Base-by-base conservation (phyloP, 2,797 vertebrate genomes). In the Notamacropus eugenii region DNA sequence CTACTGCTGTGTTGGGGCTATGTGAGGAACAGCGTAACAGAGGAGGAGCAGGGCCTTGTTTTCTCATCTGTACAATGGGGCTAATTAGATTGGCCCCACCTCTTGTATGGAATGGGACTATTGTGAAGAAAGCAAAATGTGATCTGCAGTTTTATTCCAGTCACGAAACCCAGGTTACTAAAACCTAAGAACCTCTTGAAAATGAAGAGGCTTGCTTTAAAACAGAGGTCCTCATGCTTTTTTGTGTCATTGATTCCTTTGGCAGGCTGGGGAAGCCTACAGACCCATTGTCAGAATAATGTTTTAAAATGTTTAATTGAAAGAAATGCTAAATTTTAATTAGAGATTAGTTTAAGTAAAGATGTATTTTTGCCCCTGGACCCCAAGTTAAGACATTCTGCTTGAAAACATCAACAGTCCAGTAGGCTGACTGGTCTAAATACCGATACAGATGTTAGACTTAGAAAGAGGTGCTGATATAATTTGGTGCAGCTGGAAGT, bases 401-500 rank as follows among this genome's bases (percentile, higher is more conserved):
- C 40, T 87, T 50, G 46, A 50, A 87, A 87, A 24, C n/a, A 40
- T 40, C 67, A 82, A 22, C 67, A 27, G 9, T 50, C 74, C 10
- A 87, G 74, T 50, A 87, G 40, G 24, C 27, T 87, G 40, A 14
- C 74, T 87, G 50, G 40, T 50, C 40, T 50, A 87, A 87, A 87
- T 46, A 27, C 2, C 9, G 9, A 46, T 82, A 24, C 3, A 24
- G 40, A 82, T 50, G 28, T 46, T 87, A 87, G 74, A 87, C 74
- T 46, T 50, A 28, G 74, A 82, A 46, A 87, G 74, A 87, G 74
- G 74, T 46, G 40, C 34, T 93, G 62, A 34, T 91, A 92, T 93
- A 95, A 91, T 13, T 93, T 94, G 52, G 50, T 94, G 97, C 56
- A 57, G 31, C 91, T 96, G 94, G 90, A 90, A 97, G 94, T 93